Percentiles rank a stretch among this genome's conserved stretches.
Conservation (phyloP, 2,113 vertebrate genomes). For the Etheostoma spectabile region DNA sequence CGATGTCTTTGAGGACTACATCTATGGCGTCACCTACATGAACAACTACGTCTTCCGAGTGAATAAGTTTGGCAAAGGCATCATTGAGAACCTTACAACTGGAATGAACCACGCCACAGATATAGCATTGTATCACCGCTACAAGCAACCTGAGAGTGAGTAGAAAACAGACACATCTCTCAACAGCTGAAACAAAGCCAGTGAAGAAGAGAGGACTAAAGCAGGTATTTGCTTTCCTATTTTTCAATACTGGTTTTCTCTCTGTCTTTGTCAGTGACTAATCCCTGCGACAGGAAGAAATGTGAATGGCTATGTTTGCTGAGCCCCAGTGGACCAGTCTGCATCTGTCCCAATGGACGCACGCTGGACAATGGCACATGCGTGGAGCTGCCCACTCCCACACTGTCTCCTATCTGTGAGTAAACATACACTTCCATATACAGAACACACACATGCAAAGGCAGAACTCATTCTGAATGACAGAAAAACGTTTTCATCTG, state of each 20-base stretch:
- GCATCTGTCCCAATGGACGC: constrained; percentile 94
- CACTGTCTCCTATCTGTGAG: constrained; percentile 85
- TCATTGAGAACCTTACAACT: constrained; percentile 90
- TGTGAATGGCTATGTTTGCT: constrained; percentile 98
- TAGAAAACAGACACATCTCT: background rate
- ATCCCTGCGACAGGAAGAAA: constrained; percentile 97
- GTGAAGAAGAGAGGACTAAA: too few species aligned
- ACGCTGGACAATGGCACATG: constrained; percentile 95
- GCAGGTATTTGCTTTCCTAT: background rate
- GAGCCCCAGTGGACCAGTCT: constrained; percentile 95
- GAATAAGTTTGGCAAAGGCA: constrained; percentile 94
- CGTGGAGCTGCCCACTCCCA: constrained; percentile 89
- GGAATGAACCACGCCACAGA: constrained; percentile 96
- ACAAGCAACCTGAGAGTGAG: constrained; percentile 96
- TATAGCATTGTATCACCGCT: constrained; percentile 93
- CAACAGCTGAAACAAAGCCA: background rate
- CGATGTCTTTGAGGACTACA: constrained; percentile 96
- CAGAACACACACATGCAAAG: background rate
- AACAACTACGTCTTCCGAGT: constrained; percentile 97
- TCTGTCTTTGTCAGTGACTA: constrained; percentile 86
- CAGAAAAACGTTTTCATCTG: background rate
- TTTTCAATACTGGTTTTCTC: background rate
- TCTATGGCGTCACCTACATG: constrained; percentile 96
- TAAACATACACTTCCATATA: background rate
- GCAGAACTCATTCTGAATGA: background rate